phyloP scores from a whole-genome alignment of 1,140 invertebrate genomes.

The Helicorthomorpha holstii region DNA sequence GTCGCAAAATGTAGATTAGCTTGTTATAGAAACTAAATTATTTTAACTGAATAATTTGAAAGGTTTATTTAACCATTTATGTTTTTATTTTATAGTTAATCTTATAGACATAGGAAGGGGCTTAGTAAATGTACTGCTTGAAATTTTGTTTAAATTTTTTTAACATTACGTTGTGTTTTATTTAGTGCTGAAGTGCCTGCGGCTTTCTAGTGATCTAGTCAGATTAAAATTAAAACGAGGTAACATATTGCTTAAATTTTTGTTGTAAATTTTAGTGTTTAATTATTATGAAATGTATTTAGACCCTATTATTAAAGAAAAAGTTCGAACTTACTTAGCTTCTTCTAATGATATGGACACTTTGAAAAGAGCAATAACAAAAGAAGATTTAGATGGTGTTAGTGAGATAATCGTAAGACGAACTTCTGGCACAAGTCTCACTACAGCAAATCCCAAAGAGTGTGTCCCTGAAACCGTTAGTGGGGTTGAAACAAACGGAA shows the following conservation, averaged over 20 bases:
- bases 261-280: neutral
- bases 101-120: too few relatives aligned
- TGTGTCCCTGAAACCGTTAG: neutral
- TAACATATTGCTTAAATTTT: conserved; percentile 29
- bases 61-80: too few relatives aligned
- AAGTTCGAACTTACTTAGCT: conserved; percentile 49
- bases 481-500: neutral
- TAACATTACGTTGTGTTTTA: conserved; percentile 27
- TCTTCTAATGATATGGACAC: conserved; percentile 16
- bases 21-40: too few relatives aligned
- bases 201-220: conserved; percentile 67
- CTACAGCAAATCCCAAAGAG: too few relatives aligned
- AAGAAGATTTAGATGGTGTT: conserved; percentile 15
- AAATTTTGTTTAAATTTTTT: conserved; percentile 4
- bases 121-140: too few relatives aligned
- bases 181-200: conserved; percentile 79
- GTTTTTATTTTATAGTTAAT: too few relatives aligned
- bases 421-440: neutral
- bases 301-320: conserved; percentile 71
- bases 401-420: conserved; percentile 13
- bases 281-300: conserved; percentile 14
- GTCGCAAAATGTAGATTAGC: neutral
- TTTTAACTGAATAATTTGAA: too few relatives aligned
- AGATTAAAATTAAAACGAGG: conserved; percentile 72
- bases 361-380: conserved; percentile 13